These are phyloP conservation scores for Chironomus striatipennis DNA, from an alignment of 1,140 invertebrate genomes.

Conservation along the genomic window DNA sequence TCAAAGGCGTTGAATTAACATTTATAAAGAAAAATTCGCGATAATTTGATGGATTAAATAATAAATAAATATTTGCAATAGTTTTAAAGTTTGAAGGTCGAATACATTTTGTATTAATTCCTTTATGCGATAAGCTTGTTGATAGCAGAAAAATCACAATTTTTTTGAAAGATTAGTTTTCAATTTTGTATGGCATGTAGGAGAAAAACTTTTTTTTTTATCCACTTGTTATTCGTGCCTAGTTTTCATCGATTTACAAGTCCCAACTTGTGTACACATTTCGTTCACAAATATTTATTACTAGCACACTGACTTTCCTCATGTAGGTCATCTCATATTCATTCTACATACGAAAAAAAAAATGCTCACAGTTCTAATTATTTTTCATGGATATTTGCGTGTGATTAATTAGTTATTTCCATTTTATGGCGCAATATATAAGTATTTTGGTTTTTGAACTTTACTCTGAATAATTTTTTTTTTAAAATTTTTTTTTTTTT, in stretches of 20 bases:
- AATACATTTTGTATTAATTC: background rate
- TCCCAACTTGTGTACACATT: background rate
- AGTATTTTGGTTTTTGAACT: no score
- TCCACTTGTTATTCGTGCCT: background rate
- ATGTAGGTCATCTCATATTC: background rate
- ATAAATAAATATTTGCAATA: no score
- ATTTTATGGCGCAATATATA: background rate
- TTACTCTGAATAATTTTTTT: no score
- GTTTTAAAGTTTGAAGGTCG: background rate
- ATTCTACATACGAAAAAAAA: no score
- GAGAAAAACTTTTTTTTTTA: no score
- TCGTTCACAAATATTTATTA: constrained; percentile 1
- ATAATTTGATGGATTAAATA: no score
- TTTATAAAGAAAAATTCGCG: no score
- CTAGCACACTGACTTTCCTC: background rate
- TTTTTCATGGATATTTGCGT: background rate
- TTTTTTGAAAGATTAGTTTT: background rate
- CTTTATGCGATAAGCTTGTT: background rate
- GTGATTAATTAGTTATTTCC: background rate
- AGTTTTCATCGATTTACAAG: background rate
- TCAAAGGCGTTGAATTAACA: no score
- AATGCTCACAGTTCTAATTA: background rate
- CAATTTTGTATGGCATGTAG: background rate
- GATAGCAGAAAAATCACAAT: background rate
- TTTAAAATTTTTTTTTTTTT: no score